These are phyloP conservation scores for Clinocottus analis DNA, from an alignment of 2,113 vertebrate genomes.

Conservation along the genomic window DNA sequence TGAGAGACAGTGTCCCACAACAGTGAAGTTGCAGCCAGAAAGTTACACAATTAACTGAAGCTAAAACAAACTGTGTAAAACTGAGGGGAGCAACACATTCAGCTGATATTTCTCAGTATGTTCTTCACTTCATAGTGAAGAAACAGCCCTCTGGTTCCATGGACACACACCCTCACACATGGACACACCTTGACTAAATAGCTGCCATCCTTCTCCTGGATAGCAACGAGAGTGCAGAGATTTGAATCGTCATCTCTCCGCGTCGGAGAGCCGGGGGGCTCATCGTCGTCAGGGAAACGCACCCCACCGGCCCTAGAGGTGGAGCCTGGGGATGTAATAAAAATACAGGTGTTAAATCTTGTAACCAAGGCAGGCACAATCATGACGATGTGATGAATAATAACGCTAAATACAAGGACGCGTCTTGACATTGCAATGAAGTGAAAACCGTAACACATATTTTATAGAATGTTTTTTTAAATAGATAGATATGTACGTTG, in stretches of 20 bases:
- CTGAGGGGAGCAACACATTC: not conserved
- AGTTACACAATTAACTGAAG: not conserved
- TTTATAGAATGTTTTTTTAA: not conserved
- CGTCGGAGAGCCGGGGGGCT: constrained; percentile 60
- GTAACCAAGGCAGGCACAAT: not conserved
- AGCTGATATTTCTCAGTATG: not conserved
- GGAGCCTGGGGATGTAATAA: constrained; percentile 60
- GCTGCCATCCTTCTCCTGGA: constrained; percentile 69
- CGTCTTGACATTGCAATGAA: not conserved
- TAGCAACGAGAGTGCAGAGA: constrained; percentile 62
- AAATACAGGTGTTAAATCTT: not conserved
- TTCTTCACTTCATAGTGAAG: not conserved
- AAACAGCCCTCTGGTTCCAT: not conserved
- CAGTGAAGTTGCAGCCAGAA: not conserved
- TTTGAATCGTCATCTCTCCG: constrained; percentile 66
- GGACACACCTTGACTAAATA: constrained; percentile 77
- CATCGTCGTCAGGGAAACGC: constrained; percentile 72
- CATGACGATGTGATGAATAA: not conserved
- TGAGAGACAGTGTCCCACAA: not conserved
- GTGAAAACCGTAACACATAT: not conserved
- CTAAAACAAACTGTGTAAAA: not conserved
- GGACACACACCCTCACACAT: not conserved
- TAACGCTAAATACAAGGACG: not conserved
- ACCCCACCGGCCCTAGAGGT: constrained; percentile 75
- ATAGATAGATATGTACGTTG: no score